Conservation (phyloP, 2,888 invertebrate genomes). For the Eupeodes latifasciatus region DNA sequence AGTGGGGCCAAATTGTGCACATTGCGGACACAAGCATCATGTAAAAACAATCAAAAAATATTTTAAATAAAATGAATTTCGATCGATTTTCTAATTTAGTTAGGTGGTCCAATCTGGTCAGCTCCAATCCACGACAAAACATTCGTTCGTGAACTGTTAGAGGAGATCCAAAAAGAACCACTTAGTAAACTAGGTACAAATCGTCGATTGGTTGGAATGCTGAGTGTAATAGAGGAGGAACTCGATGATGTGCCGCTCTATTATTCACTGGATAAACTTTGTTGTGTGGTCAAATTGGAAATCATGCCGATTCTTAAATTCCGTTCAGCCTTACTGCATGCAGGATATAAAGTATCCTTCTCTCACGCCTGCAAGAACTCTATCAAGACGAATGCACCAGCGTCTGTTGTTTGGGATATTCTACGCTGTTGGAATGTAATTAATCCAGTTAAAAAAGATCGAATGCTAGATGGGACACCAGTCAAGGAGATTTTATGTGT, state of each 20-base stretch:
- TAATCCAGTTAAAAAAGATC: slow-evolving; percentile 88
- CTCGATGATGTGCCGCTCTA: slow-evolving; percentile 93
- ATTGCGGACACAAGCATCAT: slow-evolving; percentile 91
- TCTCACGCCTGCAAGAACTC: slow-evolving; percentile 95
- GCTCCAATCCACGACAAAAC: slow-evolving; percentile 91
- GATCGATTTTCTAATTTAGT: slow-evolving; percentile 83
- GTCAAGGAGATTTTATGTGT: slow-evolving; percentile 85
- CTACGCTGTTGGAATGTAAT: slow-evolving; percentile 91
- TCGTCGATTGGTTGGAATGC: slow-evolving; percentile 91
- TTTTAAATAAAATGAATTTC: not conserved
- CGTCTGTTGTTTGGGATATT: slow-evolving; percentile 95
- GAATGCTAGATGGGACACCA: slow-evolving; percentile 84
- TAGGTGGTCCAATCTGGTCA: slow-evolving; percentile 98
- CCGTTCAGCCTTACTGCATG: slow-evolving; percentile 95
- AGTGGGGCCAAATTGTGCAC: slow-evolving; percentile 88
- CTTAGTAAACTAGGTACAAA: slow-evolving; percentile 87
- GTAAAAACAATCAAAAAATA: slow-evolving; percentile 84
- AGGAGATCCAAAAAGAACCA: slow-evolving; percentile 84
- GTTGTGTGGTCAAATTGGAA: slow-evolving; percentile 89
- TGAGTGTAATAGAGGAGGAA: slow-evolving; percentile 93
- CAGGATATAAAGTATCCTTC: slow-evolving; percentile 95
- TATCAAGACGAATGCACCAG: slow-evolving; percentile 96
- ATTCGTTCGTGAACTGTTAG: slow-evolving; percentile 90
- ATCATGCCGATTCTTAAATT: slow-evolving; percentile 88
- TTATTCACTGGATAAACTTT: slow-evolving; percentile 92